phyloP scores from a whole-genome alignment of 1,140 invertebrate genomes.

The Helicoverpa armigera region DNA sequence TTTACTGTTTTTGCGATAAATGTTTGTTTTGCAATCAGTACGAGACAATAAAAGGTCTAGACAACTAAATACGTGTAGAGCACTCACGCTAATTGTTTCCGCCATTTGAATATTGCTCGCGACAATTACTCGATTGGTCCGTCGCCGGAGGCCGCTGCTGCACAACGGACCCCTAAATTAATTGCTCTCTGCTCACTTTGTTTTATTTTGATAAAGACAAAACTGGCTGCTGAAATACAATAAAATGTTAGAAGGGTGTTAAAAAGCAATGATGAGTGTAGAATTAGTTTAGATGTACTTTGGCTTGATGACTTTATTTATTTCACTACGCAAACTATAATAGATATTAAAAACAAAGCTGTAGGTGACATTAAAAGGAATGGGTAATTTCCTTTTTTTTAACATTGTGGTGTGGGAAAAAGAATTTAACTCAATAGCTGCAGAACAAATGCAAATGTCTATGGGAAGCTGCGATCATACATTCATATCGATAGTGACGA shows the following conservation, averaged over 20 bases:
- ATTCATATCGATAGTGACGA: too few relatives aligned
- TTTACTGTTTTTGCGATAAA: background rate
- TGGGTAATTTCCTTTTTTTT: too few relatives aligned
- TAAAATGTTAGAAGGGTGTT: constrained; percentile 6
- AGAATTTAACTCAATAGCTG: too few relatives aligned
- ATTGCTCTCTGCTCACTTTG: constrained; percentile 81
- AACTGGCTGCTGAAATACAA: constrained; percentile 2
- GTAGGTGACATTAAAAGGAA: too few relatives aligned
- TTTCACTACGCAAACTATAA: too few relatives aligned
- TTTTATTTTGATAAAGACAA: constrained; percentile 69
- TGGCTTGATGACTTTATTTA: too few relatives aligned
- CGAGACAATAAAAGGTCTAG: constrained; percentile 63
- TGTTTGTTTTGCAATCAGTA: constrained; percentile 43
- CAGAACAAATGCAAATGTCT: too few relatives aligned
- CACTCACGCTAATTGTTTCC: constrained; percentile 87
- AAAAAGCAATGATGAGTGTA: background rate
- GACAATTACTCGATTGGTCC: constrained; percentile 86
- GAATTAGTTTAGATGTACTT: too few relatives aligned
- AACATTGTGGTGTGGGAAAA: too few relatives aligned
- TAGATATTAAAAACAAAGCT: too few relatives aligned
- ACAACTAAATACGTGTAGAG: constrained; percentile 75
- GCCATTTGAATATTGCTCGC: constrained; percentile 86
- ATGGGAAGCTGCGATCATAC: too few relatives aligned
- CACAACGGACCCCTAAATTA: constrained; percentile 77
- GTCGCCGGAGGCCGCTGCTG: constrained; percentile 63